Conservation (phyloP, 2,797 vertebrate genomes). For the Simalia tracyae region DNA sequence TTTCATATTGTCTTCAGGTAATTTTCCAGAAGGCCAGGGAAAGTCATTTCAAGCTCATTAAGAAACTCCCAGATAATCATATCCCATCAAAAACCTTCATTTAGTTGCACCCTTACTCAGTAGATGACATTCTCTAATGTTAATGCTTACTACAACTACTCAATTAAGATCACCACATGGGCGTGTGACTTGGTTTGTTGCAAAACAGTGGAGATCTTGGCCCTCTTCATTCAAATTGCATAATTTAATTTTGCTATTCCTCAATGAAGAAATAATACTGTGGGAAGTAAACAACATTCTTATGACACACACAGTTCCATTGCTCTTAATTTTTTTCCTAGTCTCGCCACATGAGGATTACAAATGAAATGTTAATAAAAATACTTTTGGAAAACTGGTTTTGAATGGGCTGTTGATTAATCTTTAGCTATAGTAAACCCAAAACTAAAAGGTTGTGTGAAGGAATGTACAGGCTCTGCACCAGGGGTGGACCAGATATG, state of each 20-base stretch:
- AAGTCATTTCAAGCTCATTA: background rate
- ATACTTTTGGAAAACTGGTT: slow-evolving; percentile 40
- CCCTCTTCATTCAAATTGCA: background rate
- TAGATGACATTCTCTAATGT: background rate
- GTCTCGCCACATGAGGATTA: slow-evolving; percentile 25
- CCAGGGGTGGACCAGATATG: background rate
- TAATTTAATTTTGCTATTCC: background rate
- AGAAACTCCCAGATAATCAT: background rate
- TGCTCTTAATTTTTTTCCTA: background rate
- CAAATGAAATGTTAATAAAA: slow-evolving; percentile 42
- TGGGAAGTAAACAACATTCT: background rate
- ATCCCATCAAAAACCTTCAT: background rate
- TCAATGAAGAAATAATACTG: slow-evolving; percentile 32
- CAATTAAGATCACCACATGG: background rate
- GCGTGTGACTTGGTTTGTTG: background rate
- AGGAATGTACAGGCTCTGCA: slow-evolving; percentile 38
- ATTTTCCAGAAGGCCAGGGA: background rate
- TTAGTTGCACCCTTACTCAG: background rate
- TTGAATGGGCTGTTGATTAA: slow-evolving; percentile 34
- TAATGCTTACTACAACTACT: background rate
- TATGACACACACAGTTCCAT: background rate
- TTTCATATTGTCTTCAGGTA: background rate
- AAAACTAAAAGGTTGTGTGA: slow-evolving; percentile 49
- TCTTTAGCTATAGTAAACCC: slow-evolving; percentile 41
- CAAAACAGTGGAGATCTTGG: background rate